Evolutionary conservation across 2,113 vertebrate species (phyloP).

Genomic region (Amblyopsis rosae): DNA sequence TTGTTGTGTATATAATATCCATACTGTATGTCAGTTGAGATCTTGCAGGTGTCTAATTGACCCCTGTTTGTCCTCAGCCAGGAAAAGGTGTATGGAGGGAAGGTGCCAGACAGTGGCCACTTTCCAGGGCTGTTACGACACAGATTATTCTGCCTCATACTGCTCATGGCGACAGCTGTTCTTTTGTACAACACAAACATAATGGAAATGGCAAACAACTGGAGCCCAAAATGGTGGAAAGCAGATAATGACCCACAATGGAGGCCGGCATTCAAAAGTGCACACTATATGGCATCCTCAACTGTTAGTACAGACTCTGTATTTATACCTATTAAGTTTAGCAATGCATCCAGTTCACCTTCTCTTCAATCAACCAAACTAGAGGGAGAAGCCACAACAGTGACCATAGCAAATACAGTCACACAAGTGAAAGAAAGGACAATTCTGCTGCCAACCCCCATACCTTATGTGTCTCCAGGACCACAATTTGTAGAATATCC

Average conservation of each 20-base stretch:
- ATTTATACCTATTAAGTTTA: background rate
- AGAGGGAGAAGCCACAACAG: background rate
- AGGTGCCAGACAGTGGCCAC: background rate
- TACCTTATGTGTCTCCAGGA: conserved; percentile 20
- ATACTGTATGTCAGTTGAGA: no score
- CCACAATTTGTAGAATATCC: conserved; percentile 48
- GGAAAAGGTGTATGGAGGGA: background rate
- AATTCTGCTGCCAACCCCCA: background rate
- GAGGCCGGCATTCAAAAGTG: background rate
- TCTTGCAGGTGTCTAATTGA: background rate
- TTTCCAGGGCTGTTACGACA: background rate
- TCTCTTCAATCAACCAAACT: background rate
- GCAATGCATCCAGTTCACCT: background rate
- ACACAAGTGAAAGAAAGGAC: background rate
- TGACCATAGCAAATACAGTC: background rate
- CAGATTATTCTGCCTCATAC: background rate
- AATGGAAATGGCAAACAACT: background rate
- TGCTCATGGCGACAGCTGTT: background rate
- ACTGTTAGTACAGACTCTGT: background rate
- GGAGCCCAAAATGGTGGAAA: background rate
- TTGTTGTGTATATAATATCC: no score
- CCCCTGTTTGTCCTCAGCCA: background rate
- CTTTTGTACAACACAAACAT: conserved; percentile 15
- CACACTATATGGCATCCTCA: no score
- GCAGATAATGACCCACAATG: background rate